Evolutionary conservation across 2,113 vertebrate species (phyloP).

Genomic region (Probosciger aterrimus): DNA sequence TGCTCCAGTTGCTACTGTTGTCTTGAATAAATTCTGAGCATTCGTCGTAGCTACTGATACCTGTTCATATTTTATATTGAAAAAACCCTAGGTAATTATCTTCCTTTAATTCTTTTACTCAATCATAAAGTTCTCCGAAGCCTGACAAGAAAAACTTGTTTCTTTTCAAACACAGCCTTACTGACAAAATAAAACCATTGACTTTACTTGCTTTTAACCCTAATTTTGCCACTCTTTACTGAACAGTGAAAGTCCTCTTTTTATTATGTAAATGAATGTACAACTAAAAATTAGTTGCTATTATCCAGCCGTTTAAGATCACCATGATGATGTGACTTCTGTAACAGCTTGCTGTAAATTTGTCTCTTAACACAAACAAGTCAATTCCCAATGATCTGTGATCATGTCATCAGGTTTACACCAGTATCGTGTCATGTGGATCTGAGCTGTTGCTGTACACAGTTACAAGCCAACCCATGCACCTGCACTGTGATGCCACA

Average conservation of each 20-base stretch:
- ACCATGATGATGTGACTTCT: not conserved
- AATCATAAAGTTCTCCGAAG: not conserved
- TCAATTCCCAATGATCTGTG: not conserved
- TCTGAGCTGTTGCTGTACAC: not conserved
- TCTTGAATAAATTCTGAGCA: conserved; percentile 33
- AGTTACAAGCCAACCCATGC: not conserved
- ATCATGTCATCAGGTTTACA: not conserved
- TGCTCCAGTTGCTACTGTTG: conserved; percentile 63
- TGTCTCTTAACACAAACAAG: not conserved
- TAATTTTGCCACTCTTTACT: not conserved
- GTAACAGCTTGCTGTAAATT: not conserved
- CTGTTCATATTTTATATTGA: not conserved
- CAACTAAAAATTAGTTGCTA: not conserved
- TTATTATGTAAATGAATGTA: not conserved
- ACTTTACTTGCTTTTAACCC: not conserved
- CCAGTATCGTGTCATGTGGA: not conserved
- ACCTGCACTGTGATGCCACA: not conserved
- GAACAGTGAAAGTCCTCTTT: not conserved
- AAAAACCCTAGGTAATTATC: not conserved
- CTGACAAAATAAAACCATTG: not conserved
- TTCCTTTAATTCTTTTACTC: not conserved
- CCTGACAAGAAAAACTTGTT: not conserved
- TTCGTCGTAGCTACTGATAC: conserved; percentile 9
- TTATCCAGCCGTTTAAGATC: not conserved
- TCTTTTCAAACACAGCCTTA: not conserved